Percentiles rank a stretch among this genome's conserved stretches.
phyloP scores from a whole-genome alignment of 2,888 invertebrate species.

The Embidobia sp. region DNA sequence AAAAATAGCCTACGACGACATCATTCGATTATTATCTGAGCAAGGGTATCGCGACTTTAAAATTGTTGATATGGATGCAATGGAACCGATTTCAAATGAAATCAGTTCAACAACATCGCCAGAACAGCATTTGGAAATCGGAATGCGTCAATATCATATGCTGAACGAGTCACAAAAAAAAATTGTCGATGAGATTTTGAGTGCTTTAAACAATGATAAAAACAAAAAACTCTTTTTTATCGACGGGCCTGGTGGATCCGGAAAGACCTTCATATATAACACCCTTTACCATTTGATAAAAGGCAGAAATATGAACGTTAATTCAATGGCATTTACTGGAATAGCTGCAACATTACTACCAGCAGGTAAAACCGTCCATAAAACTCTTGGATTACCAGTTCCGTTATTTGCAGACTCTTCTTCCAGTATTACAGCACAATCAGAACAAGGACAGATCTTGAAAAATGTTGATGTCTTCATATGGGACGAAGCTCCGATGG shows the following conservation, averaged over 20 bases:
- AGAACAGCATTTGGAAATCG: constrained; percentile 22
- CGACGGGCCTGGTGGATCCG: no score
- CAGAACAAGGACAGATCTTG: constrained; percentile 48
- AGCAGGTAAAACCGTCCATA: constrained; percentile 77
- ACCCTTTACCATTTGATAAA: constrained; percentile 2
- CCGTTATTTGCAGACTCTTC: no score
- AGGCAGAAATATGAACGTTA: not conserved
- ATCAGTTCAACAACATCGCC: constrained; percentile 2
- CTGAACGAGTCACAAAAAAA: constrained; percentile 1
- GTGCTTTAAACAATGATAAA: not conserved
- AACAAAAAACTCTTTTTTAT: constrained; percentile 9
- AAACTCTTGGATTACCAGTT: constrained; percentile 37
- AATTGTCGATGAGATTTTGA: not conserved
- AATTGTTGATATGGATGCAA: constrained; percentile 12
- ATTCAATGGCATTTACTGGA: constrained; percentile 9
- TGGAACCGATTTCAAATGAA: constrained; percentile 12
- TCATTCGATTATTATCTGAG: constrained; percentile 6
- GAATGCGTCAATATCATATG: constrained; percentile 9
- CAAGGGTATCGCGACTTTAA: constrained; percentile 13
- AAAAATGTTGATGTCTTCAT: constrained; percentile 20
- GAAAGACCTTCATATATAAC: constrained; percentile 7
- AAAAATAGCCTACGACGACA: constrained; percentile 15
- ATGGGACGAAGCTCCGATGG: no score
- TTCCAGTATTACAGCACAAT: constrained; percentile 68
- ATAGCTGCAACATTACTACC: constrained; percentile 68